A percentile compares a stretch with the other conserved stretches of the same genome.
phyloP scores from a whole-genome alignment of 2,797 vertebrate species.

The Syngnathus acus region DNA sequence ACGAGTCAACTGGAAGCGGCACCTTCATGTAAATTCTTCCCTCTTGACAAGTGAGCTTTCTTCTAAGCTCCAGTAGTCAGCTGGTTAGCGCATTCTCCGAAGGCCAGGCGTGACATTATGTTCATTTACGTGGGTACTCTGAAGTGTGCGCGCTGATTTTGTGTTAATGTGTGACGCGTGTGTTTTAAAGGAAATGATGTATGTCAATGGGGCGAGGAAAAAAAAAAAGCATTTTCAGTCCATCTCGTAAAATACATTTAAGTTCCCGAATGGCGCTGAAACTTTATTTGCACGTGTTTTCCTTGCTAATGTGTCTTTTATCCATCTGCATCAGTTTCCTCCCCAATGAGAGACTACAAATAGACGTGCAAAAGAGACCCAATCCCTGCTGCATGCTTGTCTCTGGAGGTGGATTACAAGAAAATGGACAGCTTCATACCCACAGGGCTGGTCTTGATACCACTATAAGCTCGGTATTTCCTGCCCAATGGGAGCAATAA shows the following conservation, averaged over 20 bases:
- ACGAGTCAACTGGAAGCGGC: constrained; percentile 67
- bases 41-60: constrained; percentile 67
- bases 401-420: constrained; percentile 59
- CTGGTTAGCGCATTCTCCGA: constrained; percentile 71
- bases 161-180: constrained; percentile 21
- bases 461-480: constrained; percentile 65
- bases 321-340: constrained; percentile 26
- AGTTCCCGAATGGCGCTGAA: constrained; percentile 8
- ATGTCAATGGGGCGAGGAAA: not conserved
- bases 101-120: constrained; percentile 57
- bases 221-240: constrained; percentile 4
- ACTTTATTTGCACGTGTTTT: constrained; percentile 7
- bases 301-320: constrained; percentile 20
- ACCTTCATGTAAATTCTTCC: constrained; percentile 73
- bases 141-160: constrained; percentile 37
- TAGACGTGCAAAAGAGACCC: constrained; percentile 61
- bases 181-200: constrained; percentile 14
- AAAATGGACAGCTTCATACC: constrained; percentile 57
- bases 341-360: constrained; percentile 45
- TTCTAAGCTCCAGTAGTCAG: constrained; percentile 69
- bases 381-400: constrained; percentile 63
- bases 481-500: constrained; percentile 62
- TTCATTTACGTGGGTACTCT: constrained; percentile 45
- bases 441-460: constrained; percentile 51
- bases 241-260: not conserved